phyloP scores from a whole-genome alignment of 1,140 invertebrate genomes.

The Leptinotarsa texana region DNA sequence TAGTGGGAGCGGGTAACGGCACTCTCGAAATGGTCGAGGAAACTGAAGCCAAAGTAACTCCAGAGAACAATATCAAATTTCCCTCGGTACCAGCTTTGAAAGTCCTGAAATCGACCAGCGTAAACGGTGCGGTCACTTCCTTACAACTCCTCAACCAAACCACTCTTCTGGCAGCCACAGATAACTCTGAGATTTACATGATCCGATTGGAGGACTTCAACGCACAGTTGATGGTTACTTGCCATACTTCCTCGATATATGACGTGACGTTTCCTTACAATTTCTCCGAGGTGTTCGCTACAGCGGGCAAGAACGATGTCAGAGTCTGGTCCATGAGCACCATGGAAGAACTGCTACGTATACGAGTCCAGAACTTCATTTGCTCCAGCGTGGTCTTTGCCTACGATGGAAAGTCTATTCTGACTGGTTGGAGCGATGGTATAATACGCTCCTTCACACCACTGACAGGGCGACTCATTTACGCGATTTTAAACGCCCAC shows the following conservation, averaged over 20 bases:
- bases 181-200: constrained; percentile 79
- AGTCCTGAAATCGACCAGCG: constrained; percentile 59
- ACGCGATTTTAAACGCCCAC: constrained; percentile 82
- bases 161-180: constrained; percentile 72
- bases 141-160: constrained; percentile 63
- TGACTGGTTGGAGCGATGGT: constrained; percentile 85
- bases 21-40: constrained; percentile 73
- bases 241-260: constrained; percentile 79
- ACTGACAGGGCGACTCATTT: constrained; percentile 77
- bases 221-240: constrained; percentile 74
- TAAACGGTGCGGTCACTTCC: constrained; percentile 69
- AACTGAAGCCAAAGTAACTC: constrained; percentile 30
- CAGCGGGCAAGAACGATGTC: constrained; percentile 80
- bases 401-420: constrained; percentile 75
- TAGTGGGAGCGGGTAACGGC: constrained; percentile 85
- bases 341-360: constrained; percentile 79
- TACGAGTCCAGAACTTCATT: constrained; percentile 82
- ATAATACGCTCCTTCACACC: constrained; percentile 84
- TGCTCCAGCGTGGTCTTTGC: constrained; percentile 79
- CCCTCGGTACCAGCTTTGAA: constrained; percentile 51
- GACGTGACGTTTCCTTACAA: constrained; percentile 81
- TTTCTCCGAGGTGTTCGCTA: constrained; percentile 83
- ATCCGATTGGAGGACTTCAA: constrained; percentile 73
- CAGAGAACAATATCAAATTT: constrained; percentile 45
- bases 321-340: constrained; percentile 80